Percentiles rank a stretch among this genome's conserved stretches.
phyloP scores from a whole-genome alignment of 1,140 invertebrate genomes.

The Anagrus nilaparvatae region DNA sequence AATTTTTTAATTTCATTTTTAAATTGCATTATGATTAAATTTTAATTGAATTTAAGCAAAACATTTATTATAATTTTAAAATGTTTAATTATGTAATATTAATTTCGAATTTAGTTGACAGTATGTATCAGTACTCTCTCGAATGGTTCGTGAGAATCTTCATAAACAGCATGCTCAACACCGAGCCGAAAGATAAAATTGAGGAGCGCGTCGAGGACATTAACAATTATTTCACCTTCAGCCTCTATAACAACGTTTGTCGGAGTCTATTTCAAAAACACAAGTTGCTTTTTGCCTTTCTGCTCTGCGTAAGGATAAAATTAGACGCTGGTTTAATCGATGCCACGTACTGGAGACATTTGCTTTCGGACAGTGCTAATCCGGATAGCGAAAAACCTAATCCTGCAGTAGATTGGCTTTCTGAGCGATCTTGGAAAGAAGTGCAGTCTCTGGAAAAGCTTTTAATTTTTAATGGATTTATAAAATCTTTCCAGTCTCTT shows the following conservation, averaged over 20 bases:
- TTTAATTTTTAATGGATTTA: slow-evolving; percentile 40
- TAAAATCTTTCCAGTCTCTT: slow-evolving; percentile 39
- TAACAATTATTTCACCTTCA: slow-evolving; percentile 57
- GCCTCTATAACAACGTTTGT: slow-evolving; percentile 58
- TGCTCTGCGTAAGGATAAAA: slow-evolving; percentile 42
- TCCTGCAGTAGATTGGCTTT: slow-evolving; percentile 50
- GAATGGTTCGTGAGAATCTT: slow-evolving; percentile 66
- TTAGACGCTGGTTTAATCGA: slow-evolving; percentile 41
- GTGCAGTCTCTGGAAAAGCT: slow-evolving; percentile 45
- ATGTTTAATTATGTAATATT: no score
- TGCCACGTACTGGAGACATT: slow-evolving; percentile 50
- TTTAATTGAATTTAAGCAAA: no score
- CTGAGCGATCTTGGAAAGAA: slow-evolving; percentile 51
- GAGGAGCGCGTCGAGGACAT: slow-evolving; percentile 51
- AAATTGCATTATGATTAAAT: no score
- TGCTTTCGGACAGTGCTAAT: slow-evolving; percentile 41
- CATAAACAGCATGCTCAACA: slow-evolving; percentile 54
- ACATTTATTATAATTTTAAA: no score
- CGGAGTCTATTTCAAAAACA: slow-evolving; percentile 65
- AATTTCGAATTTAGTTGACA: no score
- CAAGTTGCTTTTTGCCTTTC: slow-evolving; percentile 60
- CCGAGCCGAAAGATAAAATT: slow-evolving; percentile 52
- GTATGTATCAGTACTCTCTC: slow-evolving; percentile 71
- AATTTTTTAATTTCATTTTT: no score
- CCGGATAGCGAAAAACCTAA: slow-evolving; percentile 40